Base-by-base conservation (phyloP, 2,888 invertebrate genomes). In the Apomyelois bistriatella region DNA sequence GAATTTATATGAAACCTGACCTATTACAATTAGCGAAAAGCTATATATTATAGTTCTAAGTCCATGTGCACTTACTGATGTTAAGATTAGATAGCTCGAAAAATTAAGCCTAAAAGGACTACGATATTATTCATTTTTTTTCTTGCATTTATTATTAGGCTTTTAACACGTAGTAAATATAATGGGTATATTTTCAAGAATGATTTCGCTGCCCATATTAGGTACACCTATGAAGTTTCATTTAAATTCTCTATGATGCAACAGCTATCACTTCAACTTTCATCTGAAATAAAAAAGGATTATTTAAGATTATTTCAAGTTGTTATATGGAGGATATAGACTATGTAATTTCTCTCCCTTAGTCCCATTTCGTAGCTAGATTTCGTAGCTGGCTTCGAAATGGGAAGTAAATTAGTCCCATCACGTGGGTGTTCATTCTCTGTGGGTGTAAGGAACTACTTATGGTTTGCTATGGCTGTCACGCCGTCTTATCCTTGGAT, bases 101-200 rank as follows among this genome's bases (percentile, higher is more conserved):
- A 82, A 67, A 72, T 84, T 85, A 89, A 87, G 89, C 89, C 83
- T 87, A 84, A 72, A 71, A 82, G 75, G 79, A 82, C 68, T 88
- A 87, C 81, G 67, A 80, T 84, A 82, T 80, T 80, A 79, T 70
- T 72, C 59, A 53, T 66, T 70, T 71, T 68, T 62, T 73, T 77
- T 72, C 82, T 79, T 82, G 80, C 83, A 85, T 87, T 84, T 68
- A 81, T 85, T 88, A 88, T 86, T 87, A 89, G 87, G 88, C 88
- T 85, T 81, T 83, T 77, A 77, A 86, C 79, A 88, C 79, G 75
- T 79, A 82, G 73, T 80, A 79, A 49, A 76, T 82, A 83, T 83
- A 84, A 79, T 81, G 85, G 84, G 77, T 85, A 86, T 76, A 79
- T 81, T 80, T 74, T 75, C 78, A 86, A 72, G 84, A 79, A 79